Conservation (phyloP, 2,113 vertebrate species). For the Hystrix brachyura region DNA sequence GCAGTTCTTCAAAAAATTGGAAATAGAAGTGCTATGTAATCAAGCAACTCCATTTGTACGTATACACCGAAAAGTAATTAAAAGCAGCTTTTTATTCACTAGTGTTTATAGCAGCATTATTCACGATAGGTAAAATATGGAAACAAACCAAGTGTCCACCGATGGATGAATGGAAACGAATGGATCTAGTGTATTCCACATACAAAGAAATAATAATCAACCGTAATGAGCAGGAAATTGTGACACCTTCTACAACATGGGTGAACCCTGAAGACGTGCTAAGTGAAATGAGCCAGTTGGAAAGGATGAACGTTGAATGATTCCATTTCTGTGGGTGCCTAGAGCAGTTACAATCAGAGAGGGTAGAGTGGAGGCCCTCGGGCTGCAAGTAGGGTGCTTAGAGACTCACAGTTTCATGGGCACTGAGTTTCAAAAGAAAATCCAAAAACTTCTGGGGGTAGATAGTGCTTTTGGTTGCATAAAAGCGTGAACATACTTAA, state of each 20-base stretch:
- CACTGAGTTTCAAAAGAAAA: not conserved
- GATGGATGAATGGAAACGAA: not conserved
- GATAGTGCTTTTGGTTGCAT: not conserved
- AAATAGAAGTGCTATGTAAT: not conserved
- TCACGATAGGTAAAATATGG: not conserved
- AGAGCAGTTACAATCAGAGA: not conserved
- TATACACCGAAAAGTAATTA: not conserved
- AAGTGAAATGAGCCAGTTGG: not conserved
- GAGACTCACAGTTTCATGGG: not conserved
- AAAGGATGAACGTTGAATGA: not conserved
- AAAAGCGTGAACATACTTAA: not conserved
- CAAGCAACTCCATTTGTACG: not conserved
- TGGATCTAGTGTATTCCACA: too few species aligned
- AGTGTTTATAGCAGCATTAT: not conserved
- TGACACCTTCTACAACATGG: not conserved
- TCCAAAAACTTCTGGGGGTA: not conserved
- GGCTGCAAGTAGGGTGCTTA: not conserved
- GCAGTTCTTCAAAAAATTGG: not conserved
- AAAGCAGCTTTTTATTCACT: not conserved
- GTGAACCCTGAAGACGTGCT: not conserved
- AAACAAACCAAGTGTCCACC: not conserved
- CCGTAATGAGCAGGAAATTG: not conserved
- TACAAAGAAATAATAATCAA: not conserved
- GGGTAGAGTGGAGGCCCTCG: not conserved
- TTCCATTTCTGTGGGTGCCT: not conserved